A percentile compares a stretch with the other conserved stretches of the same genome.
phyloP scores from a whole-genome alignment of 2,113 vertebrate species.

The Triplophysa tibetana region DNA sequence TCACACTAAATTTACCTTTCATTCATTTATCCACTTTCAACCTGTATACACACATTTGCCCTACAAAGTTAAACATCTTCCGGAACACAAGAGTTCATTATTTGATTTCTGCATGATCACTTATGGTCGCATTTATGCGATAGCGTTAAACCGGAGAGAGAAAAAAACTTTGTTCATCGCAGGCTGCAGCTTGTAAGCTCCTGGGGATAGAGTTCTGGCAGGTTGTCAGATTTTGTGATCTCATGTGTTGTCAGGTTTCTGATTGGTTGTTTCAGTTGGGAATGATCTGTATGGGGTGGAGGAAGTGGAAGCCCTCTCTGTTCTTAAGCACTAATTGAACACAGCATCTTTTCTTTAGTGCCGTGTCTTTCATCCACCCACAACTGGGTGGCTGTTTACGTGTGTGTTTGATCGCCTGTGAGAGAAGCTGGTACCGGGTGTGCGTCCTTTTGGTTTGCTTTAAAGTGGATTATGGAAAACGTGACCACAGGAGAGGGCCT shows the following conservation, averaged over 20 bases:
- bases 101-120: not conserved
- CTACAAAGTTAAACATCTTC: not conserved
- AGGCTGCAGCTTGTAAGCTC: constrained; percentile 6
- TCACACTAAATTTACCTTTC: not conserved
- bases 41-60: not conserved
- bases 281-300: constrained; percentile 43
- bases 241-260: constrained; percentile 37
- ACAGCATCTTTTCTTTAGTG: constrained; percentile 68
- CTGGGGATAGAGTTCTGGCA: constrained; percentile 18
- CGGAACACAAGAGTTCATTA: not conserved
- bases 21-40: not conserved
- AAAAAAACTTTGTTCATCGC: not conserved
- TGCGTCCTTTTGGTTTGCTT: constrained; percentile 34
- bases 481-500: constrained; percentile 30
- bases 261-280: constrained; percentile 57
- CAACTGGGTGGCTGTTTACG: not conserved
- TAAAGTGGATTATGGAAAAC: constrained; percentile 28
- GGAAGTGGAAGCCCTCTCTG: constrained; percentile 19
- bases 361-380: constrained; percentile 63
- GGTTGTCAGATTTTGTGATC: constrained; percentile 35
- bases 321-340: constrained; percentile 68
- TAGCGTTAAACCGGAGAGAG: not conserved
- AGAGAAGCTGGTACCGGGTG: not conserved
- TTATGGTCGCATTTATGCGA: not conserved
- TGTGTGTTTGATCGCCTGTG: not conserved